Evolutionary conservation across 2,113 vertebrate genomes (phyloP), one percentile per base, ranked within the genome.

Genomic region (Lycaon pictus): DNA sequence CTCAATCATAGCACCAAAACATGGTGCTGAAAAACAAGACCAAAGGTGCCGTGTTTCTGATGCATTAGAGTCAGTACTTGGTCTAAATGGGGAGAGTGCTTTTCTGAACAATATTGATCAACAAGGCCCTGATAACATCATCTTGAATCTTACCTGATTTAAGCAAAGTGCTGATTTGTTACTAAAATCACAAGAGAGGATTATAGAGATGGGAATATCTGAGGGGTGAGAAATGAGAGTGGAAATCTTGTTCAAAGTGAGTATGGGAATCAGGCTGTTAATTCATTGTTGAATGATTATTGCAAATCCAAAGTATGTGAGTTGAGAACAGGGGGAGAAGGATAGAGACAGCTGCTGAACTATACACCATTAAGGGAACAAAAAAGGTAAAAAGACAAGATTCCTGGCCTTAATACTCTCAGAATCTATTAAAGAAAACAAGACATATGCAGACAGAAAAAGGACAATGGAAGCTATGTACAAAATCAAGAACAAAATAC

Each of bases 21-120:
- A 76, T 29, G 2, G 12, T 88, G 62, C 76, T 58, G 84, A 53
- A 55, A 96, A 80, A 35, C 56, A 88, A 92, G 2, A 43, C 35
- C 17, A 85, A n/a, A 23, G n/a, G 11, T 19, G 35, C 51, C 84
- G 37, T 60, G 7, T 88, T 37, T 48, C 32, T 23, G 15, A 51
- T 35, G 51, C 17, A 65, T 92, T 35, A 81, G n/a, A 90, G 27
- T 81, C 23, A 51, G 58, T 72, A 23, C 1, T 0, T 58, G 56
- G 51, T 77, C 65, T 62, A 77, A 81, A 83, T 58, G 5, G 1
- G 35, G 10, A 94, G 3, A 67, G 15, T 3, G 2, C 3, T 5
- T 87, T n/a, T 87, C 83, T 87, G 65, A 93, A 56, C 53, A 84
- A n/a, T 81, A 90, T 93, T 95, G 86, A 90, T 90, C n/a, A 95